Conservation (phyloP, 2,797 vertebrate species). For the Eulemur rubriventer region DNA sequence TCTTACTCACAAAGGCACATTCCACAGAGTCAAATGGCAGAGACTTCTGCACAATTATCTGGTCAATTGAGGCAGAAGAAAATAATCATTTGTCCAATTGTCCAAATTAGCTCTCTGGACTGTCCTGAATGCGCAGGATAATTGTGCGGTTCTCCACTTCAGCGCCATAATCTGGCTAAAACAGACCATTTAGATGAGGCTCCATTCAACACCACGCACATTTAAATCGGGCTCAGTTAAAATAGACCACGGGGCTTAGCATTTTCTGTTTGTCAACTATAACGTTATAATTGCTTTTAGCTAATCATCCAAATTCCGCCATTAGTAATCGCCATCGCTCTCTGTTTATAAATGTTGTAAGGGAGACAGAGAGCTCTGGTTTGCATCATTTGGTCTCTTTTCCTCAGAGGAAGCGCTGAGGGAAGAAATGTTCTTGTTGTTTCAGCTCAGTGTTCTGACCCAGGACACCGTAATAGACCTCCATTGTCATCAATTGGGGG, state of each 20-base stretch:
- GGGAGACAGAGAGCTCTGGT: background rate
- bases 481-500: background rate
- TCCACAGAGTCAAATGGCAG: constrained; percentile 13
- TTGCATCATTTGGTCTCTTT: background rate
- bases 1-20: background rate
- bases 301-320: constrained; percentile 45
- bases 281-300: constrained; percentile 49
- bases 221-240: constrained; percentile 20
- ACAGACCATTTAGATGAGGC: constrained; percentile 5
- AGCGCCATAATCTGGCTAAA: background rate
- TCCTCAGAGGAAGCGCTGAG: background rate
- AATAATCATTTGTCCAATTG: constrained; percentile 54
- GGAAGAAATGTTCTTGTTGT: background rate
- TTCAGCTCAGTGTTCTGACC: background rate
- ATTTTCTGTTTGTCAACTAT: constrained; percentile 60
- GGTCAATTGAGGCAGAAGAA: constrained; percentile 57
- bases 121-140: background rate
- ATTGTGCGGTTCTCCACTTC: background rate
- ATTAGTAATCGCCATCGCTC: background rate
- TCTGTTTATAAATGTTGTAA: background rate
- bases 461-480: background rate
- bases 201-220: background rate
- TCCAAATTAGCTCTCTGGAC: constrained; percentile 44
- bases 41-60: constrained; percentile 29
- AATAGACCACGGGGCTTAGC: constrained; percentile 7